Evolutionary conservation across 2,888 invertebrate genomes (phyloP).

Genomic region (Galeruca laticollis): DNA sequence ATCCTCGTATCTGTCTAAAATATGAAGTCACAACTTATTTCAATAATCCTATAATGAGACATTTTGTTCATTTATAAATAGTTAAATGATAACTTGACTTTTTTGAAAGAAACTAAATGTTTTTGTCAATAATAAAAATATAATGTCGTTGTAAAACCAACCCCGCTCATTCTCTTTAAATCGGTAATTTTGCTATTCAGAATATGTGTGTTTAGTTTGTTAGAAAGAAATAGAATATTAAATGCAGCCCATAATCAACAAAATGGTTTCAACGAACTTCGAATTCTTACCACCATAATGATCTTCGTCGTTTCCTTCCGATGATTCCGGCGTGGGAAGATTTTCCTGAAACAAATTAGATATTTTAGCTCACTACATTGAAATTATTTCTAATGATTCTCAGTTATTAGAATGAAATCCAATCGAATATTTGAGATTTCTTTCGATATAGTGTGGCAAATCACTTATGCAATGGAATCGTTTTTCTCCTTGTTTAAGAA

Average conservation of each 20-base stretch:
- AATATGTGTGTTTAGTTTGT: conserved; percentile 31
- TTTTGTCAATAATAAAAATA: neutral
- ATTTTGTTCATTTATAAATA: no score
- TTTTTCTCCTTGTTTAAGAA: no score
- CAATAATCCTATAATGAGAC: no score
- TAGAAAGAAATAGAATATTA: conserved; percentile 29
- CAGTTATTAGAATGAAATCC: no score
- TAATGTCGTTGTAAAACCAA: conserved; percentile 51
- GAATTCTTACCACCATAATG: conserved; percentile 76
- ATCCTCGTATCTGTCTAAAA: no score
- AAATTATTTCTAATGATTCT: no score
- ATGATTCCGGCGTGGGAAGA: conserved; percentile 76
- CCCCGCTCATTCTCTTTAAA: conserved; percentile 53
- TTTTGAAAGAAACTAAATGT: conserved; percentile 22
- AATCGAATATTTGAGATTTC: no score
- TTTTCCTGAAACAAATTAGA: conserved; percentile 73
- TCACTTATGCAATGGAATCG: no score
- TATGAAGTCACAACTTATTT: no score
- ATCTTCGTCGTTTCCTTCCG: conserved; percentile 78
- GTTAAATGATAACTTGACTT: no score
- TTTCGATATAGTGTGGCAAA: no score
- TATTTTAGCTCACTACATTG: neutral
- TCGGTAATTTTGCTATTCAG: conserved; percentile 40
- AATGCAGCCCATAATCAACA: neutral
- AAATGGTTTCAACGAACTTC: neutral